These are phyloP conservation scores for Andrena haemorrhoa DNA, from an alignment of 2,888 invertebrate genomes.

Conservation along the genomic window DNA sequence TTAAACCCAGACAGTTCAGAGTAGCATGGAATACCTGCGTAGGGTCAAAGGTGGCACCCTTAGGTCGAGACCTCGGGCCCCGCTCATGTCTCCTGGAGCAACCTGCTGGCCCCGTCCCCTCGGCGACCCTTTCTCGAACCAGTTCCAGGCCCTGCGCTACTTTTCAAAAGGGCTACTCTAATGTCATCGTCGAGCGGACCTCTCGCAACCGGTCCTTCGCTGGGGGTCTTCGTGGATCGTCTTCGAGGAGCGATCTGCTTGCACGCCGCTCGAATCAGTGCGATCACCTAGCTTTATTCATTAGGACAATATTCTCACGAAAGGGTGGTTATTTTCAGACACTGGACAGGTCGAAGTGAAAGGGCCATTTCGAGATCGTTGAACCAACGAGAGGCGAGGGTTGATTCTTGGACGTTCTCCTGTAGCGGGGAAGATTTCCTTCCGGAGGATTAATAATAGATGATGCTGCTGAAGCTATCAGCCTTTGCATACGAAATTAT, in stretches of 20 bases:
- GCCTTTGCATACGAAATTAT: slow-evolving; percentile 60
- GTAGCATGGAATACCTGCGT: slow-evolving; percentile 72
- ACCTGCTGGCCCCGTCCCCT: slow-evolving; percentile 31
- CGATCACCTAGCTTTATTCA: slow-evolving; percentile 78
- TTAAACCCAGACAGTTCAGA: not conserved
- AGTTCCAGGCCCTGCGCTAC: slow-evolving; percentile 48
- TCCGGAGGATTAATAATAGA: slow-evolving; percentile 8
- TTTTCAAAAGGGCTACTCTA: slow-evolving; percentile 12
- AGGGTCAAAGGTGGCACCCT: slow-evolving; percentile 77
- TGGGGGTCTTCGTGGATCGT: slow-evolving; percentile 65
- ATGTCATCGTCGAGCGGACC: slow-evolving; percentile 50
- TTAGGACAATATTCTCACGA: slow-evolving; percentile 73
- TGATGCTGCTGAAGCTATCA: slow-evolving; percentile 1
- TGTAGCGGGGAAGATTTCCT: not conserved
- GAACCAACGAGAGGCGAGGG: slow-evolving; percentile 36
- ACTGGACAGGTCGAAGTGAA: slow-evolving; percentile 26
- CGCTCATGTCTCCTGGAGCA: slow-evolving; percentile 10
- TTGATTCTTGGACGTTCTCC: slow-evolving; percentile 6
- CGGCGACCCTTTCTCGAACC: slow-evolving; percentile 65
- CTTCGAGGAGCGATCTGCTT: slow-evolving; percentile 42
- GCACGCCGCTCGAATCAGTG: slow-evolving; percentile 32
- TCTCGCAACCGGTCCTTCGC: slow-evolving; percentile 77
- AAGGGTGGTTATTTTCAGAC: slow-evolving; percentile 40
- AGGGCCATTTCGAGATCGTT: slow-evolving; percentile 16
- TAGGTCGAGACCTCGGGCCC: slow-evolving; percentile 74